These are phyloP conservation scores for Agraylea sexmaculata DNA, from an alignment of 1,140 invertebrate species.

Conservation along the genomic window DNA sequence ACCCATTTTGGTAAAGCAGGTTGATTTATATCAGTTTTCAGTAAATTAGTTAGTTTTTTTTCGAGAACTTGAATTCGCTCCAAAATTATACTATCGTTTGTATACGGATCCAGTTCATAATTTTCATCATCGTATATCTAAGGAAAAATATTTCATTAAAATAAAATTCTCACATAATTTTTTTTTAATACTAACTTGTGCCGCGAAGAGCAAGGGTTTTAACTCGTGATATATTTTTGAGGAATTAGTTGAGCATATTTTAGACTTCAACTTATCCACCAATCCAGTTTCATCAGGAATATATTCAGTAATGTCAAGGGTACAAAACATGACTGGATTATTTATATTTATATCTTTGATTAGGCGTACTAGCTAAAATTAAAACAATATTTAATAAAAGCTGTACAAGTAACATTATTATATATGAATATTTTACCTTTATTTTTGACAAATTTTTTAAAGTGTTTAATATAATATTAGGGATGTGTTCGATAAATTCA, in stretches of 20 bases:
- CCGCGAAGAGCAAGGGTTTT: slow-evolving; percentile 29
- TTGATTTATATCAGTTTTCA: no score
- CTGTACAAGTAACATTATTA: background rate
- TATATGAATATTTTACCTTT: slow-evolving; percentile 25
- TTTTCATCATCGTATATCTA: slow-evolving; percentile 30
- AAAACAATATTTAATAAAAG: slow-evolving; percentile 7
- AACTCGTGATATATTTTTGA: slow-evolving; percentile 26
- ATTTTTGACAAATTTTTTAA: slow-evolving; percentile 31
- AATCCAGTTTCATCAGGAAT: slow-evolving; percentile 27
- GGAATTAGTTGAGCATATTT: slow-evolving; percentile 25
- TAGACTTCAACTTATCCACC: slow-evolving; percentile 23
- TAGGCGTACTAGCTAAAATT: slow-evolving; percentile 29
- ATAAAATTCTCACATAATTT: no score
- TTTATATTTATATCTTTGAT: slow-evolving; percentile 31
- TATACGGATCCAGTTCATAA: no score
- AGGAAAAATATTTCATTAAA: slow-evolving; percentile 9
- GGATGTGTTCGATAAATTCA: slow-evolving; percentile 26
- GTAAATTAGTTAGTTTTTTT: no score
- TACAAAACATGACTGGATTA: slow-evolving; percentile 28
- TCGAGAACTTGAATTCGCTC: no score
- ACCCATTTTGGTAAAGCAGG: no score
- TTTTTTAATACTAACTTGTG: slow-evolving; percentile 25
- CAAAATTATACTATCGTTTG: no score
- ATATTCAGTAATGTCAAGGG: slow-evolving; percentile 29
- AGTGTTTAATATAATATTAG: slow-evolving; percentile 29